These are phyloP conservation scores for Hyposoter dolosus DNA, from an alignment of 2,888 invertebrate genomes.

Conservation along the genomic window DNA sequence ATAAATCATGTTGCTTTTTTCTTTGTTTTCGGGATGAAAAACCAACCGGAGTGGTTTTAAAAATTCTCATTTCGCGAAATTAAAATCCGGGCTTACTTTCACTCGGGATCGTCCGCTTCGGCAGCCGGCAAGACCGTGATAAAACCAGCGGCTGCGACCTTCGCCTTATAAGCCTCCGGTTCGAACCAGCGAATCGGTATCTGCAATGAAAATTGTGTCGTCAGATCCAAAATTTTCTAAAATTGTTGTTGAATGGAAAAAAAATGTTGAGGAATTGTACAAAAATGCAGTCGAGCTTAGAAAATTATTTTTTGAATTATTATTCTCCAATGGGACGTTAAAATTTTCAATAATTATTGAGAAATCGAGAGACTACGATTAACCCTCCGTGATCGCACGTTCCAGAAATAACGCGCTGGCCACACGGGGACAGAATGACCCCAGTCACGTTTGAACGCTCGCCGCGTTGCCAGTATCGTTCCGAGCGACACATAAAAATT, in stretches of 20 bases:
- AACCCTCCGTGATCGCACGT: too few species aligned
- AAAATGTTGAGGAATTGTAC: neutral
- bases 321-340: too few species aligned
- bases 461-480: too few species aligned
- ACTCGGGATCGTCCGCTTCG: slow-evolving; percentile 81
- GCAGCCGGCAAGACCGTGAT: slow-evolving; percentile 80
- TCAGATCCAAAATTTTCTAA: neutral
- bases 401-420: too few species aligned
- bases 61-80: slow-evolving; percentile 38
- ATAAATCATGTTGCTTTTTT: slow-evolving; percentile 4
- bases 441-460: too few species aligned
- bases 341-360: too few species aligned
- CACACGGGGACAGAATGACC: too few species aligned
- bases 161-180: slow-evolving; percentile 83
- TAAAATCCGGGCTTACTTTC: slow-evolving; percentile 61
- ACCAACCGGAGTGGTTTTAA: slow-evolving; percentile 37
- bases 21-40: slow-evolving; percentile 37
- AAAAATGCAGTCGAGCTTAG: slow-evolving; percentile 10
- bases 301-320: neutral
- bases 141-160: slow-evolving; percentile 81
- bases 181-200: slow-evolving; percentile 85
- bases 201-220: slow-evolving; percentile 72
- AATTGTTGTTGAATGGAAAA: neutral
- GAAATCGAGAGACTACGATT: too few species aligned
- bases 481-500: too few species aligned